phyloP scores from a whole-genome alignment of 2,888 invertebrate genomes.

The Onthophagus sagittarius region DNA sequence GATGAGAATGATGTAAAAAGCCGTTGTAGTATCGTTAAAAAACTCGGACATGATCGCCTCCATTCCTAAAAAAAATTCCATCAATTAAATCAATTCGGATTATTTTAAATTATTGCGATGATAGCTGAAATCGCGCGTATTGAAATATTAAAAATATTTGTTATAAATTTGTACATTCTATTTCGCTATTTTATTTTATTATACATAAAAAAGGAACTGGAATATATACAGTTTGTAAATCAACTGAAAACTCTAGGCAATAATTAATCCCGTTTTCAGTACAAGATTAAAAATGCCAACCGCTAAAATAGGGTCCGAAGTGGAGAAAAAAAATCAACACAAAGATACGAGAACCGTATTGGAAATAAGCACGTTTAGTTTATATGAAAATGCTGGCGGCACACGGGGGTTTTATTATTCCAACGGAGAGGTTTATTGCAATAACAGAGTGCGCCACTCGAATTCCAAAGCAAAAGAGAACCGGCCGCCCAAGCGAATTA shows the following conservation, averaged over 20 bases:
- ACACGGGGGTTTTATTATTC: not conserved
- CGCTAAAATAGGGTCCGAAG: not conserved
- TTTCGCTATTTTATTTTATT: not conserved
- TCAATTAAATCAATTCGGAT: not conserved
- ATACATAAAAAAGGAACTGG: not conserved
- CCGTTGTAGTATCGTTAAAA: slow-evolving; percentile 98
- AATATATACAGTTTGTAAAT: not conserved
- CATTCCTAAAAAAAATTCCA: slow-evolving; percentile 72
- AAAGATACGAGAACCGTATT: not conserved
- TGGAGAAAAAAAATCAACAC: not conserved
- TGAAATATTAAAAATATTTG: no score
- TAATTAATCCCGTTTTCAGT: not conserved
- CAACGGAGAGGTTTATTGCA: not conserved
- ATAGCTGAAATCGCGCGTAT: not conserved
- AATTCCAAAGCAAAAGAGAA: not conserved
- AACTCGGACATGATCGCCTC: slow-evolving; percentile 99
- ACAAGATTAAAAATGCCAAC: not conserved
- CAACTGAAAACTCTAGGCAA: not conserved
- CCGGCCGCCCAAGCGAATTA: not conserved
- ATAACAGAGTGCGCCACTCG: not conserved
- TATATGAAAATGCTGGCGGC: not conserved
- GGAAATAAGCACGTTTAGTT: not conserved
- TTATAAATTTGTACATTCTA: no score
- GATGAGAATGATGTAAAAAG: slow-evolving; percentile 96
- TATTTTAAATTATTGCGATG: not conserved